These are phyloP conservation scores for Plusia festucae DNA, from an alignment of 2,888 invertebrate genomes.

Conservation along the genomic window DNA sequence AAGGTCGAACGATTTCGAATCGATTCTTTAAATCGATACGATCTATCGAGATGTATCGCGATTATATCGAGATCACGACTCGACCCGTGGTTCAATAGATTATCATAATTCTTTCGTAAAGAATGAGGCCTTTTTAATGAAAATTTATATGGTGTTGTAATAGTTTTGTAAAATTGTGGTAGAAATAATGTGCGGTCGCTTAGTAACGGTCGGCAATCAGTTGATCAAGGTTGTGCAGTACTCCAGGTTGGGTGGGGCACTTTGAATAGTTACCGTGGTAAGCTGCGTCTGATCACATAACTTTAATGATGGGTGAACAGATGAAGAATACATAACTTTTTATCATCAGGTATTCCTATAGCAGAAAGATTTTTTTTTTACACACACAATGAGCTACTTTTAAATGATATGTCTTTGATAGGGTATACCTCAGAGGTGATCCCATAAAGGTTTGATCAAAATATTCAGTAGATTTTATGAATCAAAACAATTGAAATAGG, in stretches of 20 bases:
- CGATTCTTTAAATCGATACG: slow-evolving; percentile 78
- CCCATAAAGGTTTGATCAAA: too few species aligned
- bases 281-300: not conserved
- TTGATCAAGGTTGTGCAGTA: not conserved
- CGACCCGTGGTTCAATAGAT: slow-evolving; percentile 78
- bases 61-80: slow-evolving; percentile 73
- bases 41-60: slow-evolving; percentile 72
- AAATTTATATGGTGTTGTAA: slow-evolving; percentile 52
- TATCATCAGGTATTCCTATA: too few species aligned
- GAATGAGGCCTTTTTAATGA: slow-evolving; percentile 59
- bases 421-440: too few species aligned
- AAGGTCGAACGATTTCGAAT: slow-evolving; percentile 76
- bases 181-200: slow-evolving; percentile 1
- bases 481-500: too few species aligned
- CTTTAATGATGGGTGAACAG: not conserved
- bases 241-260: not conserved
- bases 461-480: too few species aligned
- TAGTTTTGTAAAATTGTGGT: slow-evolving; percentile 13
- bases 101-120: slow-evolving; percentile 65
- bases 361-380: too few species aligned
- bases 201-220: not conserved
- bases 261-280: not conserved
- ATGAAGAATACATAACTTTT: not conserved
- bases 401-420: too few species aligned
- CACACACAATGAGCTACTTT: too few species aligned